These are phyloP conservation scores for Panulirus ornatus DNA, from an alignment of 1,140 invertebrate genomes.

Conservation along the genomic window DNA sequence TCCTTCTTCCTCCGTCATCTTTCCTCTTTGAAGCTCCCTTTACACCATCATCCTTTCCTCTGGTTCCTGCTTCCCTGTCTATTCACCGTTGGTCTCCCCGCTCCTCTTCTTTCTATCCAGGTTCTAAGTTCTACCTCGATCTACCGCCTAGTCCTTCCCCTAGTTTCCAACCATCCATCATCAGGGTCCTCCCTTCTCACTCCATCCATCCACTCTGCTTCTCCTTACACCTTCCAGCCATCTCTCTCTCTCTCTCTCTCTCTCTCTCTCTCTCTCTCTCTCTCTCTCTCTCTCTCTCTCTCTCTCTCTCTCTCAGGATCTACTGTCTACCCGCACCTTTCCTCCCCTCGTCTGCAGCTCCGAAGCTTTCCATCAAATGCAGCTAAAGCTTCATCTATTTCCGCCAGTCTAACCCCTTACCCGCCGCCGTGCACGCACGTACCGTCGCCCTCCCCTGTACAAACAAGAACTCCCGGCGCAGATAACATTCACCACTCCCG, in stretches of 20 bases:
- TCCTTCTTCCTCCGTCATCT: background rate
- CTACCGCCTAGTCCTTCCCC: background rate
- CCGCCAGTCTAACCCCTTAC: background rate
- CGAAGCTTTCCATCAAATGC: background rate
- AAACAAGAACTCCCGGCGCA: no score
- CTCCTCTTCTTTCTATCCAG: background rate
- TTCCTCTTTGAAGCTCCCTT: conserved; percentile 1
- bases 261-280: background rate
- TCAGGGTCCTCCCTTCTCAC: background rate
- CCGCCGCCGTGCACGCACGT: no score
- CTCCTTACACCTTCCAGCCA: background rate
- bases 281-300: background rate
- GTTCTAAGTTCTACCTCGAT: background rate
- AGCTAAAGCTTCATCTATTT: background rate
- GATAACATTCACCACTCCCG: no score
- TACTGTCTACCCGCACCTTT: background rate
- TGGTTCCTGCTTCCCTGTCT: no score
- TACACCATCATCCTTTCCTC: background rate
- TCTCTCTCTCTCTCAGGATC: background rate
- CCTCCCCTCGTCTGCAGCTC: background rate
- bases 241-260: background rate
- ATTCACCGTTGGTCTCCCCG: no score
- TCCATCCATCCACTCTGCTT: background rate
- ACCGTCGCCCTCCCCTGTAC: no score
- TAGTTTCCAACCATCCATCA: background rate